Evolutionary conservation across 2,797 vertebrate species (phyloP).

Genomic region (Echeneis naucrates): DNA sequence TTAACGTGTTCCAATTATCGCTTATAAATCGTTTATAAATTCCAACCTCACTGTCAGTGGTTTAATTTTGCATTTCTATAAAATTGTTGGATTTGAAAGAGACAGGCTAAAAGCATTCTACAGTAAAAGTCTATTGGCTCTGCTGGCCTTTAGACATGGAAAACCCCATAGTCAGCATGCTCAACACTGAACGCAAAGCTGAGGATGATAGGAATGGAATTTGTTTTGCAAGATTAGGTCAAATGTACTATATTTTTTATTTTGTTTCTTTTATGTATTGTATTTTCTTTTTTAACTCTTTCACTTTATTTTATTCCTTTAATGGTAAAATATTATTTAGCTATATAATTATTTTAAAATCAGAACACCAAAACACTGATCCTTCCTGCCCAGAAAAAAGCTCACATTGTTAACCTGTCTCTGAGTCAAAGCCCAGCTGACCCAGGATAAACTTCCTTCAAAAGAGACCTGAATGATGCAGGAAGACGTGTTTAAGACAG

Average conservation of each 20-base stretch:
- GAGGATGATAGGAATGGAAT: background rate
- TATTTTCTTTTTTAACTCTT: too few species aligned
- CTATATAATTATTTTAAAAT: too few species aligned
- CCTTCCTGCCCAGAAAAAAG: background rate
- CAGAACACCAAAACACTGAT: conserved; percentile 2
- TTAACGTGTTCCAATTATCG: background rate
- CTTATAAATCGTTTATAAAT: background rate
- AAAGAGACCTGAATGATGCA: background rate
- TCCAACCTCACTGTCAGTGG: background rate
- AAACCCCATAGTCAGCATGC: background rate
- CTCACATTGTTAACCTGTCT: background rate
- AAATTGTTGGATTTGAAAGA: background rate
- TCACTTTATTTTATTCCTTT: too few species aligned
- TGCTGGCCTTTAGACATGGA: background rate
- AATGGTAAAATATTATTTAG: too few species aligned
- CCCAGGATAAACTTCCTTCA: background rate
- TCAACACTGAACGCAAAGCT: background rate
- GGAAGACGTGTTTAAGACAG: conserved; percentile 4
- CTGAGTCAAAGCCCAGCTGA: background rate
- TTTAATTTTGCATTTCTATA: background rate
- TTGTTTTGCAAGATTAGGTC: background rate
- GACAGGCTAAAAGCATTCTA: background rate
- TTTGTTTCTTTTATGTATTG: too few species aligned
- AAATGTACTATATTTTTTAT: too few species aligned
- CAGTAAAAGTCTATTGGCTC: background rate